These are phyloP conservation scores for Melangyna quadrimaculata DNA, from an alignment of 2,888 invertebrate genomes.

Conservation along the genomic window DNA sequence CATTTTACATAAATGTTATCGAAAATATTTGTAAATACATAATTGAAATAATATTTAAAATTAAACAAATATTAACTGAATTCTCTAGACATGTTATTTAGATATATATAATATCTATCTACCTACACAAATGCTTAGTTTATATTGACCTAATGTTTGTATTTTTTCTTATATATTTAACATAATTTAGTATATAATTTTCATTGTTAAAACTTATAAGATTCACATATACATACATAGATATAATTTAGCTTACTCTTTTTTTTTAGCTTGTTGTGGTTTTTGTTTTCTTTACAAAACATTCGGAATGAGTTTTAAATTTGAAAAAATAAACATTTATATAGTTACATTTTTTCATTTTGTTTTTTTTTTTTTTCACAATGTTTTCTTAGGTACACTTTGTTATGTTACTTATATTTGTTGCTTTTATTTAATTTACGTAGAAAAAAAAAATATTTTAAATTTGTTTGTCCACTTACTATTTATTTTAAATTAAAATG, in stretches of 20 bases:
- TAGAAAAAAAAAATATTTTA: conserved; percentile 13
- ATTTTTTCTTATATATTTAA: conserved; percentile 3
- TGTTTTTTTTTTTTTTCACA: conserved; percentile 27
- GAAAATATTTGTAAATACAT: conserved; percentile 19
- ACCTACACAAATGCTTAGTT: conserved; percentile 41
- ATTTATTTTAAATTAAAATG: not conserved
- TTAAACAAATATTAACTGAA: not conserved
- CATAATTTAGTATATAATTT: conserved; percentile 27
- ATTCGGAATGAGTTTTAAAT: conserved; percentile 62
- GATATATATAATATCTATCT: conserved; percentile 55
- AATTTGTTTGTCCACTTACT: conserved; percentile 21
- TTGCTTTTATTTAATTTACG: conserved; percentile 23
- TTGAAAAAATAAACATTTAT: conserved; percentile 46
- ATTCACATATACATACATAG: conserved; percentile 3
- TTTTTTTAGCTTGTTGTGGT: not conserved
- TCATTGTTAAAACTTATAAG: conserved; percentile 41
- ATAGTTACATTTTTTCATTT: conserved; percentile 24
- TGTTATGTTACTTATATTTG: conserved; percentile 35
- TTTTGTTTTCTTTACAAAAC: conserved; percentile 3
- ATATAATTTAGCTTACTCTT: conserved; percentile 11
- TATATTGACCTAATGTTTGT: conserved; percentile 30
- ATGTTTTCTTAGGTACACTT: conserved; percentile 37
- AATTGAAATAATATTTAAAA: not conserved
- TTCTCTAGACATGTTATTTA: conserved; percentile 53
- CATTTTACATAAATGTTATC: conserved; percentile 3